phyloP scores from a whole-genome alignment of 2,113 vertebrate species.

The Charadrius vociferus region DNA sequence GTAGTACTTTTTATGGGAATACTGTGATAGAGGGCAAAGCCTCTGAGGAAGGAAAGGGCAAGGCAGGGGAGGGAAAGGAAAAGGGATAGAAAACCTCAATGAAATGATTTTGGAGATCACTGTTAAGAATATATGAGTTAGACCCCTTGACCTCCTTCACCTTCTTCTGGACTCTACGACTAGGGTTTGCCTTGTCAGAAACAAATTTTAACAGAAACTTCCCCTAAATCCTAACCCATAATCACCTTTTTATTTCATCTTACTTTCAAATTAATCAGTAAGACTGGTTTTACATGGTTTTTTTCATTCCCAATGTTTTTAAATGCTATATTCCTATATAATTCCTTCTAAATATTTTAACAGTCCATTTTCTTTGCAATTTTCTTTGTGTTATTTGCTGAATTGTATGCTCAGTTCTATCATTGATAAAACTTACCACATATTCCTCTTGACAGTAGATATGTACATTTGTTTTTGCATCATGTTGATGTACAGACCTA shows the following conservation, averaged over 20 bases:
- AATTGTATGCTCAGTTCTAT: not conserved
- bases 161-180: not conserved
- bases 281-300: not conserved
- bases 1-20: not conserved
- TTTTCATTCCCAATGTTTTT: not conserved
- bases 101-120: not conserved
- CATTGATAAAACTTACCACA: not conserved
- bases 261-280: not conserved
- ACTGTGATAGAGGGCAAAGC: not conserved
- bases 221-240: not conserved
- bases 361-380: not conserved
- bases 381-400: not conserved
- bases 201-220: constrained; percentile 13
- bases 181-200: not conserved
- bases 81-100: not conserved
- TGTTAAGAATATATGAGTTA: not conserved
- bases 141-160: not conserved
- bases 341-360: not conserved
- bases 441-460: not conserved
- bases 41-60: constrained; percentile 28
- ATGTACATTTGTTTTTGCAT: not conserved
- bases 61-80: not conserved
- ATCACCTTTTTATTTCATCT: not conserved
- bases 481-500: not conserved
- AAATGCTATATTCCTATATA: not conserved